Evolutionary conservation across 2,888 invertebrate genomes (phyloP), one percentile per base, ranked within the genome.

Genomic region (Punctoribates punctum): DNA sequence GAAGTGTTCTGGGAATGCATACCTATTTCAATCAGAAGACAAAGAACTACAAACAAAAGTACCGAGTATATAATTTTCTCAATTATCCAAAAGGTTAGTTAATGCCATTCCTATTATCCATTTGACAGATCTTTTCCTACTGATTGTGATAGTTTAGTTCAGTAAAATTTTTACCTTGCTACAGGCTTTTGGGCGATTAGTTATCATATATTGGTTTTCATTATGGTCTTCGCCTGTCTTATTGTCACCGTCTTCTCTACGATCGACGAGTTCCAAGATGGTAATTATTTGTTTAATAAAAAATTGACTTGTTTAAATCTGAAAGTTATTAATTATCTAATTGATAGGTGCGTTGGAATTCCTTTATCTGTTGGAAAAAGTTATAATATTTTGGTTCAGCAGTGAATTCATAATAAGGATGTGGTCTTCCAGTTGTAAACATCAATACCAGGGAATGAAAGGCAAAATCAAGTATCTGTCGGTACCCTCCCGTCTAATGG

Each of bases 191-290:
- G 75, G 75, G 72, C 75, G 17, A 75, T 75, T 8, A 72, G 72
- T n/a, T 75, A 75, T 42, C 75, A 75, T 23, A 72, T 75, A 11
- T 23, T 46, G 25, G 75, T 75, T 1, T 75, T 75, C 42, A 34
- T 75, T 25, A 72, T 75, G 42, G 75, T 75, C 11, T 75, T 75
- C 51, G 48, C 72, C 9, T 75, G 75, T 73, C 54, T 75, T 20
- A 73, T 73, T 6, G 42, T 75, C n/a, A 75, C 75, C n/a, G 72
- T 75, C 23, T 75, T 70, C 38, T 70, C 75, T 13, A 75, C 75
- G 11, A 75, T 75, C 1, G 34, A 67, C 1, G 38, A 67, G 38
- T 67, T 67, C 34, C n/a, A 67, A 38, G 29, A 17, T 8, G 67
- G 60, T 60, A 34, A 25, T 60, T 60, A 60, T 60, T 5, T 5